Evolutionary conservation across 2,888 invertebrate genomes (phyloP), one percentile per base, ranked within the genome.

Genomic region (Griposia aprilina): DNA sequence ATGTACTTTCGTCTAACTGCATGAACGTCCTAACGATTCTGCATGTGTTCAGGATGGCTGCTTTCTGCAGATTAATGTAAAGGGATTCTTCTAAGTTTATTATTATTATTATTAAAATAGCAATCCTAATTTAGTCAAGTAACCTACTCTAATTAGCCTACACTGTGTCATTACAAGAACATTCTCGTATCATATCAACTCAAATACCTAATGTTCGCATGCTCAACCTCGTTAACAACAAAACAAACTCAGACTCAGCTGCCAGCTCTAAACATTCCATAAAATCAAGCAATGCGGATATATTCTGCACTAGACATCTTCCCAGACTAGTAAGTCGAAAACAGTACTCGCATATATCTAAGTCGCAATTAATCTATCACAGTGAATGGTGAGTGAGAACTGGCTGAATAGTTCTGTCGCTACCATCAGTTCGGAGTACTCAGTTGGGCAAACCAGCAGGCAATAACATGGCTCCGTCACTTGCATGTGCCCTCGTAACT

Each of bases 381-480:
- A 78, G 73, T 65, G 80, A 81, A 82, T 85, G 84, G 82, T 82
- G 86, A 86, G 88, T 87, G 90, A 84, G 89, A 74, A 89, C 86
- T 78, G 84, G 83, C 79, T 85, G 86, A 86, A 85, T 83, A 74
- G 85, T 83, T 69, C 89, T 89, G 89, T 88, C 90, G 88, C 88
- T 88, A 87, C 89, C 90, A 91, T 85, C 88, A 83, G 83, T 73
- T 67, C 65, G 69, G 41, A 80, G 87, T 87, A 88, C 90, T 90
- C 90, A 87, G 92, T 90, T 87, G 90, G 91, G 89, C 85, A 89
- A 90, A 90, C 88, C 90, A 86, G 86, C 89, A 84, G 87, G 92
- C 91, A 93, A 93, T 93, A 92, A 92, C 88, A 90, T 76, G 84
- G 85, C 74, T 84, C 89, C 88, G 93, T 92, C 93, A 92, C 86